phyloP scores from a whole-genome alignment of 2,888 invertebrate genomes.

The Lymantria monacha region DNA sequence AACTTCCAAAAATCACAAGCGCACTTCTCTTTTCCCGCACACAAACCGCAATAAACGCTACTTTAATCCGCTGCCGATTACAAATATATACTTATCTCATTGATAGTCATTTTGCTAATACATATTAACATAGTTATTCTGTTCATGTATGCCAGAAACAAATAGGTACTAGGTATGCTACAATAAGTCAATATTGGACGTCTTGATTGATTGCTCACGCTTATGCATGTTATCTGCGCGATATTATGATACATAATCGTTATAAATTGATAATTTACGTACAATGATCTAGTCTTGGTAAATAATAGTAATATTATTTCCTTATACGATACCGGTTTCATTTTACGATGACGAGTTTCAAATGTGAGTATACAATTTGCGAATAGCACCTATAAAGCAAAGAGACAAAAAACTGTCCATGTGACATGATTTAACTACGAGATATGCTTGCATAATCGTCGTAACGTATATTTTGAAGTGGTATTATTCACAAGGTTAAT shows the following conservation, averaged over 20 bases:
- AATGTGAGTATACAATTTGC: background rate
- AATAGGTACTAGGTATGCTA: background rate
- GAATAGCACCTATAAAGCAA: background rate
- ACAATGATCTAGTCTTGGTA: conserved; percentile 4
- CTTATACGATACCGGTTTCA: conserved; percentile 13
- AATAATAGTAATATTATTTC: conserved; percentile 20
- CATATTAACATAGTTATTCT: background rate
- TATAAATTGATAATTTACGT: conserved; percentile 6
- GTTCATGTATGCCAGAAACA: background rate
- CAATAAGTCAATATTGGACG: background rate
- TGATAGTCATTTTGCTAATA: background rate
- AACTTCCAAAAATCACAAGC: too few species aligned
- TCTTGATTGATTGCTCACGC: conserved; percentile 3
- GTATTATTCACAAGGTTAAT: too few species aligned
- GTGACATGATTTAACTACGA: background rate
- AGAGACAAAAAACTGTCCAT: background rate
- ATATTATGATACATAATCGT: background rate
- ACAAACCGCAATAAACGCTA: background rate
- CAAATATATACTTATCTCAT: background rate
- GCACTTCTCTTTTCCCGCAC: background rate
- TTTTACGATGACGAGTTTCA: background rate
- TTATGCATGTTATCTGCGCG: background rate
- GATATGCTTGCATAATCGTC: background rate
- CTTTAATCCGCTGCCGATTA: background rate
- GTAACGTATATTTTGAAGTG: too few species aligned